Evolutionary conservation across 2,797 vertebrate genomes (phyloP).

Genomic region (Gallinago nigripennis): DNA sequence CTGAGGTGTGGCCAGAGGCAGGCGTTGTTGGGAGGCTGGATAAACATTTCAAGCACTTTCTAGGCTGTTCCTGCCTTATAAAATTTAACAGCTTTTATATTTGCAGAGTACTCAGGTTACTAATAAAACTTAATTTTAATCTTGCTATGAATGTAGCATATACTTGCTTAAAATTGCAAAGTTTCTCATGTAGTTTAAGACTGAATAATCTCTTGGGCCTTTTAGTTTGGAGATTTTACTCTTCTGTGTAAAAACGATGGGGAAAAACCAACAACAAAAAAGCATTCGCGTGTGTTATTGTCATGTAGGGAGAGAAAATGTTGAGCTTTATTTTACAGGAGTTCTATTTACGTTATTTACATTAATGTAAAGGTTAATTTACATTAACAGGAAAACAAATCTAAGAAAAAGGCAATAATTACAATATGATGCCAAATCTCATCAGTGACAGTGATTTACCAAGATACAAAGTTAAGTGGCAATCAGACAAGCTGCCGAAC

Average conservation of each 20-base stretch:
- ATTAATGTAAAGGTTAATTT: neutral
- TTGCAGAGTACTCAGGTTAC: neutral
- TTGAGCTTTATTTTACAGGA: neutral
- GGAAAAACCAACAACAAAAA: neutral
- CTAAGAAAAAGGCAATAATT: neutral
- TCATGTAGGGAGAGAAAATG: neutral
- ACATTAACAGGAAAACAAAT: neutral
- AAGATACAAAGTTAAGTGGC: neutral
- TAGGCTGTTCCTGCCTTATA: neutral
- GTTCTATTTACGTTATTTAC: neutral
- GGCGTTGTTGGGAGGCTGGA: neutral
- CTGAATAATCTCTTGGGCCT: neutral
- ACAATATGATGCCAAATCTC: neutral
- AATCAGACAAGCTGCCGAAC: neutral
- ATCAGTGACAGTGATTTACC: neutral
- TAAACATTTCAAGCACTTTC: neutral
- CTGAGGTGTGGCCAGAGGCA: neutral
- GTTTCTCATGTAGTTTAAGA: neutral
- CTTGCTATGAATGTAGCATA: neutral
- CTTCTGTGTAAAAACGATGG: neutral
- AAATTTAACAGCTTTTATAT: constrained; percentile 3
- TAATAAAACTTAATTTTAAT: neutral
- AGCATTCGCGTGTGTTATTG: neutral
- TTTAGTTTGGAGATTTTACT: neutral
- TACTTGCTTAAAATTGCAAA: neutral